Base-by-base conservation (phyloP, 2,888 invertebrate genomes). In the Xanthorhoe spadicearia region DNA sequence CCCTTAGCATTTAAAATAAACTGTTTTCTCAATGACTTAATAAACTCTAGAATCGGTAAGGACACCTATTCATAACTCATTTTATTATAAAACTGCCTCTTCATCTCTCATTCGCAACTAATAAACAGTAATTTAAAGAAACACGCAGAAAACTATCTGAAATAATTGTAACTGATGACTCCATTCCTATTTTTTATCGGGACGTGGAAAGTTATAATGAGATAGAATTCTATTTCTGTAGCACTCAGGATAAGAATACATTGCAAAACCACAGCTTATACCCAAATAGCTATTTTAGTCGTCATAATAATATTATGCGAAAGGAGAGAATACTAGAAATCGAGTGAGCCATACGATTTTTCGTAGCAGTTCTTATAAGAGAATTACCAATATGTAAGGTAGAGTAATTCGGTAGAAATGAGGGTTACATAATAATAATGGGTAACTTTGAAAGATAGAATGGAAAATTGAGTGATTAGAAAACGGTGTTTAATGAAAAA, bases 191-290 rank as follows among this genome's bases (percentile, higher is more conserved):
- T 91, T 91, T 91, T 88, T 86, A 88, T 88, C 82, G 79, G 75
- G 81, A 84, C 83, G 88, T 78, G 86, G 83, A 89, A 89, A 90
- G 84, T 89, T 88, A 88, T 92, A 92, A 91, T 90, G 89, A 92
- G 88, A 84, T 80, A 69, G 52, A 77, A 70, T 73, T 85, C 90
- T 92, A 92, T 92, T 92, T 90, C 69, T 68, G 84, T 83, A 78
- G 83, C 90, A 88, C 89, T 91, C 84, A 82, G 82, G 79, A 81
- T 84, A 87, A 89, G 88, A 90, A 90, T 90, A 91, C 84, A 75
- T 79, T 76, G 77, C 78, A 76, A 79, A 81, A 57, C 75, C 82
- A 61, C 23, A 68, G 64, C 23, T 19, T 13, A 51, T 15, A n/a
- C 4, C 18, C n/a, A 23, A 35, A 43, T 9, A 1, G 68, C 53